Evolutionary conservation across 1,140 invertebrate species (phyloP), one percentile per base, ranked within the genome.

Genomic region (Drosophila kohkoa): DNA sequence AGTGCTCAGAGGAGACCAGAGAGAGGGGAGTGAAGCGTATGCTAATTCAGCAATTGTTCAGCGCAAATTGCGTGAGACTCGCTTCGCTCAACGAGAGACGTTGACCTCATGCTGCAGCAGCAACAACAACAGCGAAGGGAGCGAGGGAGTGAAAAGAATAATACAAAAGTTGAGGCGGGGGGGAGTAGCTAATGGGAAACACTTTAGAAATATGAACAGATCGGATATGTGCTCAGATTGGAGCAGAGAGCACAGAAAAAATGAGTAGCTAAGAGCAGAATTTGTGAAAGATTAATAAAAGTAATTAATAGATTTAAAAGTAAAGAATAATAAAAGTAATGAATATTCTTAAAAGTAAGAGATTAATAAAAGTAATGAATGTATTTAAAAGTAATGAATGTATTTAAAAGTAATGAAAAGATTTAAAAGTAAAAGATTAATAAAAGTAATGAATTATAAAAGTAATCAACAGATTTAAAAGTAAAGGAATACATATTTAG

Each of bases 61-160:
- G 63, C 79, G 67, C 59, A 80, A 83, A 83, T 83, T 83, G 81
- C 77, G 77, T 83, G 80, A 80, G 81, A 83, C 72, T 76, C 77
- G 41, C 20, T 25, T 25, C 20, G 20, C 55, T 72, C 58, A 64
- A 75, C 38, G 46, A 70, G 46, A 70, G 67, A 64, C 73, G 59
- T 64, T 75, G 59, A 69, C 57, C 72, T 48, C 46, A 49, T 3
- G 20, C 20, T 20, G n/a, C 16, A 16, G 8, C n/a, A 15, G 25
- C 32, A 7, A 38, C 35, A 38, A 10, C 35, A 8, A 38, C 20
- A 25, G 20, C 3, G 20, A 28, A 7, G 16, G 16, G 43, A 20
- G 3, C 43, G 8, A 58, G 49, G 30, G 13, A 4, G 13, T 2
- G 7, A 10, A 38, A 8, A 25, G 20, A 10, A 38, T 38, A 10